Evolutionary conservation across 2,113 vertebrate genomes (phyloP), one percentile per base, ranked within the genome.

Genomic region (Dascyllus trimaculatus): DNA sequence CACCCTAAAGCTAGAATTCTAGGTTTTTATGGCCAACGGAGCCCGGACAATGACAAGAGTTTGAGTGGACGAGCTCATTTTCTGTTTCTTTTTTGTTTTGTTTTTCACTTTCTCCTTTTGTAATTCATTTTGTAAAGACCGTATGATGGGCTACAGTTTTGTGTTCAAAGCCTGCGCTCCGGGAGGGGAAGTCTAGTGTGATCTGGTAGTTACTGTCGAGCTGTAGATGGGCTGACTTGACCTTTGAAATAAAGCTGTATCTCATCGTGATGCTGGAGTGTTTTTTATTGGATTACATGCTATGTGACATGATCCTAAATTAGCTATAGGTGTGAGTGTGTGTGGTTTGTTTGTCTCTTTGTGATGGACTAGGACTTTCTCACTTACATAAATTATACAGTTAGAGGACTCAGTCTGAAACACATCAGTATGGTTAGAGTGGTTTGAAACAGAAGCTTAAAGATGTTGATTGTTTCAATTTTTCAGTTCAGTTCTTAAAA

Each of bases 171-270:
- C 63, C 38, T 71, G 71, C 62, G 46, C 21, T 78, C 65, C 56
- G 61, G 24, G 79, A 73, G 60, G 53, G 66, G 72, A 49, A 29
- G 25, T 29, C 18, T 48, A 18, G 56, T 45, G 49, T 68, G 49
- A 56, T 61, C 22, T 49, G 43, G 38, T 57, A 26, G 52, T 78
- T 32, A 53, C 32, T 35, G 18, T 49, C 65, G 48, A 56, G 26
- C 66, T 75, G 49, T 38, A 69, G 45, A 11, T 38, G 51, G 48
- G 71, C 51, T 84, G 77, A 77, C 35, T 72, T 46, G 18, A 60
- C 70, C 38, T 85, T 82, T 87, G 84, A 89, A 93, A 91, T 93
- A 93, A 92, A 92, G 82, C 73, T 88, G 84, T 88, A 81, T 70
- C 71, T 80, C 78, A 76, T 60, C 14, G 9, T 38, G 35, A 84